phyloP scores from a whole-genome alignment of 2,113 vertebrate genomes.

The Myocastor coypus region DNA sequence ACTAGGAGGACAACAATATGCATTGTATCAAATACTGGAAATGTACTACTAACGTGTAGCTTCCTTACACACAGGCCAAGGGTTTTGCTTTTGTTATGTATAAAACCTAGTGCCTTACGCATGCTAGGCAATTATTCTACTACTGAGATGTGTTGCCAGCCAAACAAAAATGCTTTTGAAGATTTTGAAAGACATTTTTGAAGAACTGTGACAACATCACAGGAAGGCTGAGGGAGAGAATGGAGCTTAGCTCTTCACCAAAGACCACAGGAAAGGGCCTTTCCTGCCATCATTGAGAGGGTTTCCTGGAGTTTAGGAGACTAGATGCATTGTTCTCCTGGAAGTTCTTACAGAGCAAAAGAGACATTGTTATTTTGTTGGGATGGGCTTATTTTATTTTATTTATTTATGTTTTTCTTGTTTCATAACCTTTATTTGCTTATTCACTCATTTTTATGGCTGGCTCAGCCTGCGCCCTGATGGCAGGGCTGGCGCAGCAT shows the following conservation, averaged over 20 bases:
- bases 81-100: neutral
- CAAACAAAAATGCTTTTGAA: neutral
- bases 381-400: neutral
- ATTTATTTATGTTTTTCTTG: no score
- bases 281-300: neutral
- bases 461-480: no score
- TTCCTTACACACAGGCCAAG: neutral
- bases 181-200: slow-evolving; percentile 39
- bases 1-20: no score
- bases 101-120: neutral
- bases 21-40: no score
- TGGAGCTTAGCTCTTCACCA: neutral
- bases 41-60: neutral
- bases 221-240: neutral
- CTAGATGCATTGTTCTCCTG: neutral
- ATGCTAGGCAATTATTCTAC: neutral
- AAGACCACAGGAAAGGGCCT: neutral
- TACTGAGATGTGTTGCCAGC: neutral
- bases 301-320: neutral
- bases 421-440: no score
- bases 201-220: neutral
- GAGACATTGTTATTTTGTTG: neutral
- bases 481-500: no score
- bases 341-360: neutral
- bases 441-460: no score